Conservation (phyloP, 2,797 vertebrate genomes). For the Onychomys arenicola region DNA sequence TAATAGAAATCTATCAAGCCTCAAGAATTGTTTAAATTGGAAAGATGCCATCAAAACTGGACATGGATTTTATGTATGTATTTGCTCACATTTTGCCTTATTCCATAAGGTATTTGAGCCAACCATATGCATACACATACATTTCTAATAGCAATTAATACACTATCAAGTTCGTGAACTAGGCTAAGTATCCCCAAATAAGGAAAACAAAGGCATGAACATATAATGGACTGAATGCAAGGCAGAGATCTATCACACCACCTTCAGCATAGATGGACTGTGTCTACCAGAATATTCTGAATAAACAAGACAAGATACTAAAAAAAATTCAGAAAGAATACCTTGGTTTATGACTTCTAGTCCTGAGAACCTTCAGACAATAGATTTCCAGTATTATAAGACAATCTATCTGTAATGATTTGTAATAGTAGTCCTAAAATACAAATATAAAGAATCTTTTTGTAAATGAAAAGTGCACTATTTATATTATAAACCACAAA, state of each 20-base stretch:
- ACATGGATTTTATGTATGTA: background rate
- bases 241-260: background rate
- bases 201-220: background rate
- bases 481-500: constrained; percentile 3
- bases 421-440: background rate
- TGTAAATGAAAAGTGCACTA: background rate
- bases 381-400: background rate
- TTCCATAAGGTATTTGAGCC: background rate
- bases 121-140: background rate
- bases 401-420: background rate
- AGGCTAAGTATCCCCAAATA: background rate
- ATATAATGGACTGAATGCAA: background rate
- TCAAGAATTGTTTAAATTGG: constrained; percentile 6
- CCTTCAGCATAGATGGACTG: background rate
- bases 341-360: background rate
- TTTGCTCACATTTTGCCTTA: background rate
- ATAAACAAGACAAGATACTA: background rate
- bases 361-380: background rate
- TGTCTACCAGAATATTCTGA: background rate
- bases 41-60: constrained; percentile 29
- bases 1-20: constrained; percentile 24
- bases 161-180: background rate
- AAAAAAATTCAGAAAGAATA: too few relatives aligned
- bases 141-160: constrained; percentile 24
- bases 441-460: background rate